These are phyloP conservation scores for Pandemis corylana DNA, from an alignment of 2,888 invertebrate genomes.

Conservation along the genomic window DNA sequence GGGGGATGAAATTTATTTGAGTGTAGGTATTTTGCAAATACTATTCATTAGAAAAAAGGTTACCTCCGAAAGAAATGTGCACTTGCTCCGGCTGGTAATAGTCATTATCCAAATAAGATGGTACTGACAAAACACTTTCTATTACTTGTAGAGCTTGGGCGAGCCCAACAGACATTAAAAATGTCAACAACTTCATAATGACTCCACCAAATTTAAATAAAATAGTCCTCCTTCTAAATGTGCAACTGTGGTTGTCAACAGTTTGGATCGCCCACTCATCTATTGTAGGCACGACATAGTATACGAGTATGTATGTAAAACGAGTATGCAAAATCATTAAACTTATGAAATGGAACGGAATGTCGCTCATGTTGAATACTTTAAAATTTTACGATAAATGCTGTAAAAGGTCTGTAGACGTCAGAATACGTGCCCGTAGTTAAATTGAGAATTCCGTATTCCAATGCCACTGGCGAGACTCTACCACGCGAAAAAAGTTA, in stretches of 20 bases:
- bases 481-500: too few species aligned
- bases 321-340: too few species aligned
- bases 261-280: too few species aligned
- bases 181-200: conserved; percentile 25
- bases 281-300: too few species aligned
- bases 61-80: conserved; percentile 87
- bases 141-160: conserved; percentile 17
- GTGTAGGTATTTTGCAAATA: background rate
- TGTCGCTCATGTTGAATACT: too few species aligned
- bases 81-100: conserved; percentile 88
- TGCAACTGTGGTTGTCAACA: background rate
- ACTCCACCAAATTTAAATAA: background rate
- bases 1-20: too few species aligned
- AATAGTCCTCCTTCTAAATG: background rate
- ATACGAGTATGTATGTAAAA: background rate
- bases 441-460: too few species aligned
- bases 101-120: conserved; percentile 8
- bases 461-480: too few species aligned
- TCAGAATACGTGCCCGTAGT: too few species aligned
- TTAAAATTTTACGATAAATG: too few species aligned
- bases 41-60: background rate
- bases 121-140: background rate
- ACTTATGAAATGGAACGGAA: too few species aligned
- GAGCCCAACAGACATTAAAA: conserved; percentile 18
- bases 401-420: too few species aligned